These are phyloP conservation scores for Chromobotia macracanthus DNA, from an alignment of 2,797 vertebrate genomes.

Conservation along the genomic window DNA sequence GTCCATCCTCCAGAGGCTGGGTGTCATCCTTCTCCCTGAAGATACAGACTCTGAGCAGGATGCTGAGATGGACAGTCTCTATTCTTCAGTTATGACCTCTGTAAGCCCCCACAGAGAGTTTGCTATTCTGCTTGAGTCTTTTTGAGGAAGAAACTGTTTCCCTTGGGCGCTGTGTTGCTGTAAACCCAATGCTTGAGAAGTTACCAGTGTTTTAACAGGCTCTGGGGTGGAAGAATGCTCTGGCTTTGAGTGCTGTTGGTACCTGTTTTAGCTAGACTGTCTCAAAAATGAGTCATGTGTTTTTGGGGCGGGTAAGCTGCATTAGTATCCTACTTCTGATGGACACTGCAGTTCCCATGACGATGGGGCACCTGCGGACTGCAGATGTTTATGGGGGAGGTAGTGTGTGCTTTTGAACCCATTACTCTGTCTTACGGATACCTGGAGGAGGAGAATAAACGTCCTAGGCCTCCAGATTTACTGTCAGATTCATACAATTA, in stretches of 20 bases:
- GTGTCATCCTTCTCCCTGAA: conserved; percentile 70
- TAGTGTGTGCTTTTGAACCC: conserved; percentile 7
- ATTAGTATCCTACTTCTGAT: conserved; percentile 20
- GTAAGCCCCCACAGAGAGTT: conserved; percentile 67
- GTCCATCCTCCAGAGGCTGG: conserved; percentile 73
- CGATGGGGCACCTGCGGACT: conserved; percentile 26
- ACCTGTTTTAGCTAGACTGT: neutral
- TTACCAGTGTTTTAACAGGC: no score
- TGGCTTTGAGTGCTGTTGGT: conserved; percentile 8
- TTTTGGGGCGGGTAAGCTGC: neutral
- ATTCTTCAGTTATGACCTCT: conserved; percentile 71
- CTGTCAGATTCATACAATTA: neutral
- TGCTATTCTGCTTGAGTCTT: conserved; percentile 24
- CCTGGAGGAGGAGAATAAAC: conserved; percentile 20
- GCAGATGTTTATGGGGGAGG: conserved; percentile 35
- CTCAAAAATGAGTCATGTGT: neutral
- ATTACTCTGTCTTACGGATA: conserved; percentile 24
- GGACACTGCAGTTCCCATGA: conserved; percentile 17
- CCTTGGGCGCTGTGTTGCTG: conserved; percentile 4
- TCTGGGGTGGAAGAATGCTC: neutral
- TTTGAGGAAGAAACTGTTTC: neutral
- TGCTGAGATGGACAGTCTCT: conserved; percentile 66
- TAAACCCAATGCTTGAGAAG: neutral
- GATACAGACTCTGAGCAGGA: conserved; percentile 65
- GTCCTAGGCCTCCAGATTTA: conserved; percentile 3